Base-by-base conservation (phyloP, 92 coral and sea anemone genomes). In the Epizoanthus ramosus region DNA sequence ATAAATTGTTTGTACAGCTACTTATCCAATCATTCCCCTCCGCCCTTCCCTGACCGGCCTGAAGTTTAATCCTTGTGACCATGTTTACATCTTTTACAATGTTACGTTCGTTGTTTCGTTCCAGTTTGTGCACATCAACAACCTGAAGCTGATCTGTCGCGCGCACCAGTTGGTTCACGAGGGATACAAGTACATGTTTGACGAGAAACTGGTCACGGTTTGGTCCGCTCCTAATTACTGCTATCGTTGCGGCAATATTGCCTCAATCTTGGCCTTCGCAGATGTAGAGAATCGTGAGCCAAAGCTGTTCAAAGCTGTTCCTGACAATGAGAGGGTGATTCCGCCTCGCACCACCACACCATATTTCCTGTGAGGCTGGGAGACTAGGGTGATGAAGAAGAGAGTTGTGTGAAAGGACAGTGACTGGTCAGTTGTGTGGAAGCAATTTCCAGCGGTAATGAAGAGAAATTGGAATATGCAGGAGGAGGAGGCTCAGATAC, bases 191-290 rank as follows among this genome's bases (percentile, higher is more conserved):
- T 96, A 96, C 92, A 96, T 96, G 99, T 96, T 96, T 67, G 99
- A 96, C 9, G 99, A 96, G 88, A 94, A 95, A 68, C 88, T 96
- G 9, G 99, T 96, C 45, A 96, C 99, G 1, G 99, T 96, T 6
- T 96, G 99, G 99, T 96, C 99, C 1, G 99, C 99, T 5, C 99
- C 99, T 3, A 96, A 96, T 75, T 96, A 96, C 79, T 96, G 99
- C 90, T 96, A 96, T 67, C 94, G 99, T 75, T 96, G 99, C 79
- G 99, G 99, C 24, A 96, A 96, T 50, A 96, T 96, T 56, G 99
- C 99, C 39, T 96, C 99, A 28, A 96, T 96, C 58, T 77, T 96
- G 79, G 95, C 99, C 4, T 96, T 96, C 88, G 73, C 98, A 35
- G 98, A 96, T 59, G 94, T 94, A 3, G 98, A 96, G 74, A 96